phyloP scores from a whole-genome alignment of 2,113 vertebrate species.

The Semnornis frantzii region DNA sequence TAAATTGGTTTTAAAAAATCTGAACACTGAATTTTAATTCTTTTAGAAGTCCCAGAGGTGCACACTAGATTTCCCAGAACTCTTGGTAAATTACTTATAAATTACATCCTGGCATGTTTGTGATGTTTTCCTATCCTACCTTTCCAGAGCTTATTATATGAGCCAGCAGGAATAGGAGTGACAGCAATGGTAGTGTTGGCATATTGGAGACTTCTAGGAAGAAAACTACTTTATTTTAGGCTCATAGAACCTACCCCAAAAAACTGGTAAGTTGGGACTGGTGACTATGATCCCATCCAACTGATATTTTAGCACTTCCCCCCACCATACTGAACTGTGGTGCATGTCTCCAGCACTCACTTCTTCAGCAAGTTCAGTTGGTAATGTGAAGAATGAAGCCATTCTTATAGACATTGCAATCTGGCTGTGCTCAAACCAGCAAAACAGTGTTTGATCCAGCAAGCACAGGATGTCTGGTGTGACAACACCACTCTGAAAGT shows the following conservation, averaged over 20 bases:
- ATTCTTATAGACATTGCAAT: background rate
- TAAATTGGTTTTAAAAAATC: slow-evolving; percentile 1
- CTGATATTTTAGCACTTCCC: background rate
- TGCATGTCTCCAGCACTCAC: background rate
- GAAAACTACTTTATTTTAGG: background rate
- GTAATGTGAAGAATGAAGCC: background rate
- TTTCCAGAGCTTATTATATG: background rate
- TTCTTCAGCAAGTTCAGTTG: background rate
- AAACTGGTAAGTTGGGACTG: background rate
- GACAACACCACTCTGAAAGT: background rate
- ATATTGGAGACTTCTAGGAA: background rate
- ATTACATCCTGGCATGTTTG: background rate
- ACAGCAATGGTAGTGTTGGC: fast-evolving
- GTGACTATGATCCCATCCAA: background rate
- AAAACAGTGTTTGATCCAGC: background rate
- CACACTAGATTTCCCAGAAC: background rate
- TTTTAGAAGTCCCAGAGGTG: background rate
- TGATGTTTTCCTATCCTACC: background rate
- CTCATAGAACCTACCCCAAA: background rate
- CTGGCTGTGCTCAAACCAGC: slow-evolving; percentile 32
- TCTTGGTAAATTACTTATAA: slow-evolving; percentile 20
- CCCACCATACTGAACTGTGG: background rate
- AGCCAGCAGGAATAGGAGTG: background rate
- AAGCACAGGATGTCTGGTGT: slow-evolving; percentile 37
- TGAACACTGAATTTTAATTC: background rate